Conservation (phyloP, 2,113 vertebrate genomes). For the rat (Rattus norvegicus) region DNA sequence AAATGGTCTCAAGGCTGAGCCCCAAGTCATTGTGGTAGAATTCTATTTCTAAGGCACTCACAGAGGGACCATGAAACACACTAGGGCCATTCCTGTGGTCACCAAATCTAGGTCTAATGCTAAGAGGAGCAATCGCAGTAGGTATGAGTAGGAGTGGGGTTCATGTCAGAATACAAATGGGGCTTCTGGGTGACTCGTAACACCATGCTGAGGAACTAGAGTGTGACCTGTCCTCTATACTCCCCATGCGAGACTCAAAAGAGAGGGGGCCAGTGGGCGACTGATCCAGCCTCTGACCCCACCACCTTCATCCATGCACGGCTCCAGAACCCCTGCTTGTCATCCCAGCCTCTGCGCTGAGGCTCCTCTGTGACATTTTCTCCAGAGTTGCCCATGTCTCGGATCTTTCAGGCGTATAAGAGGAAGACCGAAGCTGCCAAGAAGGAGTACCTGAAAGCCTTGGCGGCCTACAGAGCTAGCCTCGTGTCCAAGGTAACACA, state of each 20-base stretch:
- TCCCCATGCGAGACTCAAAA: background rate
- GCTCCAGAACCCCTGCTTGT: background rate
- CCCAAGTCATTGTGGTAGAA: too few relatives aligned
- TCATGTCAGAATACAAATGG: background rate
- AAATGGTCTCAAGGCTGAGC: background rate
- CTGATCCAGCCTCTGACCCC: background rate
- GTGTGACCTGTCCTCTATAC: background rate
- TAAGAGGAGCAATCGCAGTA: background rate
- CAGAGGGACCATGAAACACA: background rate
- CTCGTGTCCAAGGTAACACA: slow-evolving; percentile 98
- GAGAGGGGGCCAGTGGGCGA: background rate
- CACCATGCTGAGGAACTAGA: background rate
- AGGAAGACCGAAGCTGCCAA: slow-evolving; percentile 99
- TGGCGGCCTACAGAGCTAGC: slow-evolving; percentile 98
- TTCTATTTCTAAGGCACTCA: background rate
- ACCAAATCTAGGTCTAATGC: background rate
- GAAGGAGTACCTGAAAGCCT: slow-evolving; percentile 99
- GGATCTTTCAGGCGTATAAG: slow-evolving; percentile 95
- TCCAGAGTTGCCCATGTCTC: slow-evolving; percentile 32
- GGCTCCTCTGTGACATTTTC: background rate
- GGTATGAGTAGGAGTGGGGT: background rate
- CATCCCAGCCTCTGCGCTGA: background rate
- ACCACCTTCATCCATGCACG: background rate
- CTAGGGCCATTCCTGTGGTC: background rate
- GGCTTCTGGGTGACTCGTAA: background rate